Base-by-base conservation (phyloP, 2,113 vertebrate genomes). In the Mus spicilegus region DNA sequence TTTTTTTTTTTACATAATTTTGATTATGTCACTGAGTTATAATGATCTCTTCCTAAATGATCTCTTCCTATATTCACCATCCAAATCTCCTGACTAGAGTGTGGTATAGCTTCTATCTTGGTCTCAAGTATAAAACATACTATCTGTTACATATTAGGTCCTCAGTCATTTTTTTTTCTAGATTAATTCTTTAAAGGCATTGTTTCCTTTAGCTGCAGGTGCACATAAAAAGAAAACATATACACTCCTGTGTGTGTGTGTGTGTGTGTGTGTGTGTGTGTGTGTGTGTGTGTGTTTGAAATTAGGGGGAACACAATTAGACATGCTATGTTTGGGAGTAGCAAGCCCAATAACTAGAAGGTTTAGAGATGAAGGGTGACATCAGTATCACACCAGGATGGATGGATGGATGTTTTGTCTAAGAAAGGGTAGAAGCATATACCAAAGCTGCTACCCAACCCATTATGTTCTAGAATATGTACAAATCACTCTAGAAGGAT, bases 131-230 rank as follows among this genome's bases (percentile, higher is more conserved):
- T 49, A 88, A 96, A 87, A 94, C 28, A 82, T 5, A 75, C 12
- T 73, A 19, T 80, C 42, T 90, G 39, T 56, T 88, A 82, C 12
- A 54, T 63, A 81, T 36, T 42, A 88, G 63, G 12, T 9, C 46
- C 46, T 86, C 42, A 56, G 49, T 92, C 86, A 87, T 82, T 89
- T 89, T 94, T 91, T 95, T 10, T 95, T 10, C 49, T 93, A 54
- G 10, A 90, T 97, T 85, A 65, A 39, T n/a, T 80, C 61, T 89
- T 93, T n/a, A 91, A 94, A 94, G 46, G 54, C 93, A 89, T 33
- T 2, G 61, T 33, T 78, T 76, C n/a, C 42, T 73, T 30, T 89
- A 69, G 61, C 16, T 89, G 80, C 39, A 51, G 26, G 11, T n/a
- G 70, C 42, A 89, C 12, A 72, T 4, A 73, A 56, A 22, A 70